Base-by-base conservation (phyloP, 2,113 vertebrate genomes). In the Lepus americanus region DNA sequence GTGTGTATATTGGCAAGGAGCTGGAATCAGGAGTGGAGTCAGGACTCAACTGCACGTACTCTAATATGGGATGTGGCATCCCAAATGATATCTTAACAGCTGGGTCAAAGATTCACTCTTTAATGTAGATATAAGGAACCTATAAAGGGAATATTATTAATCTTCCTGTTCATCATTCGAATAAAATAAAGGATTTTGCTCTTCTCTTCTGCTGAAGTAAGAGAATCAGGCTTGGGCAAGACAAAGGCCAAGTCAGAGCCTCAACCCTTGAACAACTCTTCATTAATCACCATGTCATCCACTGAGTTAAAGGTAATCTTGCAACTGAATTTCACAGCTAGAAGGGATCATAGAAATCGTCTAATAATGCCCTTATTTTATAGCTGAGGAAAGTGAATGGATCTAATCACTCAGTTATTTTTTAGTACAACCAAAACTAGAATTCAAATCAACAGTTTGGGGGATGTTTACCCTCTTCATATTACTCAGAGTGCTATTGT, bases 251-350 rank as follows among this genome's bases (percentile, higher is more conserved):
- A 61, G 72, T 70, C 73, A 31, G 31, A 55, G 7, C 31, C 63
- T 84, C 53, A 61, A 76, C n/a, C 78, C 93, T 92, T 39, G 69
- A 85, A 61, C 10, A 73, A 29, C 55, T 78, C 85, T 94, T 92
- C 64, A 82, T 69, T 78, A 17, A 51, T 84, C 53, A 88, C 17
- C 11, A 3, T 36, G 11, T 39, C 64, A 72, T 39, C 23, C 19
- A 39, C 36, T 59, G 17, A 16, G 11, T 55, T 63, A 78, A 87
- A 63, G n/a, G 31, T 9, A 94, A 86, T 31, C 53, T 31, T 19
- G 53, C 16, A 4, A 79, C 44, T 86, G 29, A 55, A 87, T 39
- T 94, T 91, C 25, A 95, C 61, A 81, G 53, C 23, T 73, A 7
- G 36, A 78, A 67, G n/a, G 9, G 14, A 19, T 19, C 55, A 36